phyloP scores from a whole-genome alignment of 2,797 vertebrate genomes.

The Xerus rutilus region DNA sequence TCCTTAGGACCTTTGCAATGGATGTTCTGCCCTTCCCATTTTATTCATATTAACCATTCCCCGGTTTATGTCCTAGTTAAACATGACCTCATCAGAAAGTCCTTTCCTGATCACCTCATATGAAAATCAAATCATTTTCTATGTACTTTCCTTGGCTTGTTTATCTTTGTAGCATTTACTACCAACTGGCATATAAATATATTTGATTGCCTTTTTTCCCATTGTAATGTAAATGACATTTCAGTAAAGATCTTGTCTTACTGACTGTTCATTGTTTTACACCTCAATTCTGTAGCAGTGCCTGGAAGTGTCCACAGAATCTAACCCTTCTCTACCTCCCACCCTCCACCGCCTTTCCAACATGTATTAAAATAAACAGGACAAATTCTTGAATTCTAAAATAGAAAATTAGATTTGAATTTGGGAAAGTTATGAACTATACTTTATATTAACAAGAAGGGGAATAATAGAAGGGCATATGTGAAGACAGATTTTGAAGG shows the following conservation, averaged over 20 bases:
- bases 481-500: background rate
- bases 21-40: background rate
- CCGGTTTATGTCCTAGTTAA: background rate
- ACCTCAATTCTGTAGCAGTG: background rate
- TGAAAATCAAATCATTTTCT: background rate
- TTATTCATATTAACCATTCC: background rate
- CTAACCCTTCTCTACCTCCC: background rate
- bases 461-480: background rate
- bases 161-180: background rate
- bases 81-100: background rate
- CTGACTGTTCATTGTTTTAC: background rate
- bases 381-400: background rate
- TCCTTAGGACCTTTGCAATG: background rate
- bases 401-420: conserved; percentile 26
- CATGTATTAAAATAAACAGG: background rate
- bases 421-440: background rate
- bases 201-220: background rate
- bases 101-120: background rate
- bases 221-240: background rate
- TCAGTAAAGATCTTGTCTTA: background rate
- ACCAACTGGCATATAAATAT: background rate
- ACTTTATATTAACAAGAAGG: conserved; percentile 1
- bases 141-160: background rate
- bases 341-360: background rate
- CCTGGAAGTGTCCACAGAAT: background rate